A percentile compares a stretch with the other conserved stretches of the same genome.
phyloP scores from a whole-genome alignment of 2,888 invertebrate genomes.

The Eurytoma adleriae region DNA sequence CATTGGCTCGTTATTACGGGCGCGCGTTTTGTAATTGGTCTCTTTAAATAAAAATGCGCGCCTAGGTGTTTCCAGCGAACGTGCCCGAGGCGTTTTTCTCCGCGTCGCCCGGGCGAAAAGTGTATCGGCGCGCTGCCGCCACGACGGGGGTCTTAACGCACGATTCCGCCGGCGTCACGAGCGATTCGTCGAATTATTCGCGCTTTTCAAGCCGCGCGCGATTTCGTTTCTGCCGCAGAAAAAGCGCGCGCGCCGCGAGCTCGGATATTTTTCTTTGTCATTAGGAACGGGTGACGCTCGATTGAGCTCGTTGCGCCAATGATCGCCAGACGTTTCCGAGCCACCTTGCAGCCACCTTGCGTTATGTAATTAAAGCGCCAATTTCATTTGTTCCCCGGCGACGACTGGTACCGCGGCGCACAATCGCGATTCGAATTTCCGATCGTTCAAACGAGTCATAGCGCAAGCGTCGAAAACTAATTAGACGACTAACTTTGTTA shows the following conservation, averaged over 20 bases:
- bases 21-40: conserved; percentile 36
- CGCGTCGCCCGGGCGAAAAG: neutral
- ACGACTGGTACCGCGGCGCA: too few relatives aligned
- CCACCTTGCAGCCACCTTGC: neutral
- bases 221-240: neutral
- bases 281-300: conserved; percentile 2
- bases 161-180: neutral
- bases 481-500: too few relatives aligned
- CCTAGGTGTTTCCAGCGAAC: conserved; percentile 30
- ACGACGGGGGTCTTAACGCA: too few relatives aligned
- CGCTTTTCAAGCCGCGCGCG: neutral
- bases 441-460: too few relatives aligned
- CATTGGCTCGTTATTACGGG: conserved; percentile 37
- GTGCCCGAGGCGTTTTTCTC: conserved; percentile 14
- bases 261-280: neutral
- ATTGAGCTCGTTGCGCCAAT: neutral
- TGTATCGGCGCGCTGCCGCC: neutral
- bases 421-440: neutral
- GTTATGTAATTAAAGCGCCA: conserved; percentile 16
- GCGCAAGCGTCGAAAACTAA: too few relatives aligned
- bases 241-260: neutral
- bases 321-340: neutral
- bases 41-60: conserved; percentile 36
- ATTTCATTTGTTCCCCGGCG: neutral
- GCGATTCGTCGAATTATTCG: neutral